A percentile compares a stretch with the other conserved stretches of the same genome.
These are phyloP conservation scores for Euproctis similis DNA, from an alignment of 2,888 invertebrate genomes.

Conservation along the genomic window DNA sequence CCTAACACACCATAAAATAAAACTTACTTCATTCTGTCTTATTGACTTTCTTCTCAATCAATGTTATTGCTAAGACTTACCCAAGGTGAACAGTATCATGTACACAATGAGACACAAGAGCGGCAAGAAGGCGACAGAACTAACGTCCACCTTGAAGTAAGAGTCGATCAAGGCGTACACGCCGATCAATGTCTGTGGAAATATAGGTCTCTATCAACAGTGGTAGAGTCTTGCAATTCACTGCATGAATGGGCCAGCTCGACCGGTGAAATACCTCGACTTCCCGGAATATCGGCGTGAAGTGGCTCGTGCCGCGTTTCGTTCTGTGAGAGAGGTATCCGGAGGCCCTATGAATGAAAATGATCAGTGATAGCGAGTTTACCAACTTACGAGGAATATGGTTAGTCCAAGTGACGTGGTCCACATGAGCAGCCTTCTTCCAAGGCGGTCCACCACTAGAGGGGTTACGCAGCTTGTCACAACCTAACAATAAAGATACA, in stretches of 20 bases:
- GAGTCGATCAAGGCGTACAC: slow-evolving; percentile 59
- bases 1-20: too few relatives aligned
- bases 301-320: too few relatives aligned
- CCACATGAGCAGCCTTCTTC: slow-evolving; percentile 83
- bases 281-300: too few relatives aligned
- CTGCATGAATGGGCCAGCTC: too few relatives aligned
- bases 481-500: too few relatives aligned
- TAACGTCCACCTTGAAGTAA: slow-evolving; percentile 52
- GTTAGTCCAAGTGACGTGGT: slow-evolving; percentile 82
- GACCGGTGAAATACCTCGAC: too few relatives aligned
- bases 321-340: too few relatives aligned
- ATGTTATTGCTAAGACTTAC: slow-evolving; percentile 27
- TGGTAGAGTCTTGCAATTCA: too few relatives aligned
- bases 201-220: too few relatives aligned
- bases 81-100: slow-evolving; percentile 64
- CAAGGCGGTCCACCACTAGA: slow-evolving; percentile 83
- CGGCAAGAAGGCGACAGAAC: slow-evolving; percentile 52
- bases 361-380: too few relatives aligned
- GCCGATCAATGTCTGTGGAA: slow-evolving; percentile 58
- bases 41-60: neutral
- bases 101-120: slow-evolving; percentile 59
- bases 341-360: too few relatives aligned
- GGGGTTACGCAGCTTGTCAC: slow-evolving; percentile 83
- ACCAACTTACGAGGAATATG: slow-evolving; percentile 76
- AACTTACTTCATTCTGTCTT: too few relatives aligned